Evolutionary conservation across 2,113 vertebrate genomes (phyloP).

Genomic region (Thunnus maccoyii): DNA sequence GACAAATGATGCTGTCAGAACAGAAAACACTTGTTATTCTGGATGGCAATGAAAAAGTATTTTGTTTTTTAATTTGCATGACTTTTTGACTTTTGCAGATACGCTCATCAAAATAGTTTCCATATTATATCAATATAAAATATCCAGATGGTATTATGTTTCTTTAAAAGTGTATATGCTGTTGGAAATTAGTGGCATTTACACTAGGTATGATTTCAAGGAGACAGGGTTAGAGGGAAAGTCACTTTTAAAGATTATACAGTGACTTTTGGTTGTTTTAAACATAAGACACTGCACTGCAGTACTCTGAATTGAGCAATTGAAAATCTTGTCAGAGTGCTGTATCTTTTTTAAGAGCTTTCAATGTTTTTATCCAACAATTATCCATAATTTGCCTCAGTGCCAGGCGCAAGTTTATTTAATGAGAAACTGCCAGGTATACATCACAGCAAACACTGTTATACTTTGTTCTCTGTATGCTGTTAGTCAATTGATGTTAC

Average conservation of each 20-base stretch:
- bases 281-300: background rate
- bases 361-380: constrained; percentile 3
- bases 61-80: background rate
- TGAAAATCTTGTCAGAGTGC: constrained; percentile 1
- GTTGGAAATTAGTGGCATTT: background rate
- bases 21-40: background rate
- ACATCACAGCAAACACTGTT: constrained; percentile 18
- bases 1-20: too few relatives aligned
- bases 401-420: constrained; percentile 11
- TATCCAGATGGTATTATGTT: background rate
- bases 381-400: constrained; percentile 19
- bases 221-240: background rate
- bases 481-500: constrained; percentile 18
- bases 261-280: background rate
- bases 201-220: background rate
- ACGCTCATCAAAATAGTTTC: background rate
- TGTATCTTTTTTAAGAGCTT: background rate
- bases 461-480: constrained; percentile 47
- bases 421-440: constrained; percentile 36
- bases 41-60: background rate
- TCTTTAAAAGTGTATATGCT: background rate
- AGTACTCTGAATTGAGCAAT: background rate
- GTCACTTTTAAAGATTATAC: background rate
- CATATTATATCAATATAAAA: background rate
- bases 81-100: background rate